Base-by-base conservation (phyloP, 2,888 invertebrate genomes). In the Oscheius sp. region DNA sequence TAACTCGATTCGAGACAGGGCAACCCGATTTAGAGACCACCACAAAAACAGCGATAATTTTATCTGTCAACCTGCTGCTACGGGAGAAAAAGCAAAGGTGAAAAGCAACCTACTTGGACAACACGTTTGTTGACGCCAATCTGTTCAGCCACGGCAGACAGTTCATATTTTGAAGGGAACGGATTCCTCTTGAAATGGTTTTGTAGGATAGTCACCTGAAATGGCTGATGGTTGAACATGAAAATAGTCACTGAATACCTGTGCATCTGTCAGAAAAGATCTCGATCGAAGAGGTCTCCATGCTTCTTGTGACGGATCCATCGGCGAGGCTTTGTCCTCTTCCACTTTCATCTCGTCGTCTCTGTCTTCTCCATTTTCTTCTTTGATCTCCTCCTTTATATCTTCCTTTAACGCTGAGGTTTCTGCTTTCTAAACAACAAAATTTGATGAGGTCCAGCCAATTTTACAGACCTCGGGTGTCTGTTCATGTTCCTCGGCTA, bases 181-280 rank as follows among this genome's bases (percentile, higher is more conserved):
- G 96, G 93, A 90, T 99, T 97, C 23, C 93, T 89, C 64, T 93
- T 92, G 89, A 96, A 99, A 89, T 95, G 94, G 77, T 94, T 93
- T 88, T 95, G 95, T 69, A 99, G 91, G 71, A 95, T 92, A 55
- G 93, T 92, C 87, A 96, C 92, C 89, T 80, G 74, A 2, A 63
- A 35, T 35, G 35, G 9, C 35, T 35, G 35, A 3, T 35, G 35
- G 9, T 35, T 35, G 9, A 41, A 63, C 13, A 76, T 55, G 61
- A n/a, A 45, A 45, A 45, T 12, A 45, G 45, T 12, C 13, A 2
- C 7, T 43, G 2, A 12, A 43, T 87, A 96, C 92, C 89, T 98
- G 97, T 88, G 95, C 95, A 87, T 97, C 97, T 55, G 94, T 95
- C 78, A 99, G 93, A 78, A 96, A 93, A 7, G 96, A 96, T 74